phyloP scores from a whole-genome alignment of 2,113 vertebrate species.

The Phrynocephalus versicolor region DNA sequence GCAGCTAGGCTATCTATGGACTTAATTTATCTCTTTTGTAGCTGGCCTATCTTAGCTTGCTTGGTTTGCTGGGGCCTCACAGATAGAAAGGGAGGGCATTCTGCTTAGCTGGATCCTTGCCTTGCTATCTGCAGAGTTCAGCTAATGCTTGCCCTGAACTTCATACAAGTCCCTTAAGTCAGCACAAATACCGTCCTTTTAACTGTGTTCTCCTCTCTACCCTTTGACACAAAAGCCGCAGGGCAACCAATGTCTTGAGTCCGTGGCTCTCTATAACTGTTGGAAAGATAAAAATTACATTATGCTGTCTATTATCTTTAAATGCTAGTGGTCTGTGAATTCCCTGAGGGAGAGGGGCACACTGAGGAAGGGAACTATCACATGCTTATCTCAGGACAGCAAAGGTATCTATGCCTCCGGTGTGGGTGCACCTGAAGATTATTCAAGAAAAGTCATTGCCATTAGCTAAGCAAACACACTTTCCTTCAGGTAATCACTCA shows the following conservation, averaged over 20 bases:
- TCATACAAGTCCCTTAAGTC: neutral
- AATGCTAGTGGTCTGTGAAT: slow-evolving; percentile 36
- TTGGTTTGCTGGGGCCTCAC: neutral
- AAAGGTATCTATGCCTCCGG: slow-evolving; percentile 22
- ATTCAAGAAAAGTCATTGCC: slow-evolving; percentile 35
- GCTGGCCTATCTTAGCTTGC: neutral
- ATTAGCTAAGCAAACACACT: slow-evolving; percentile 60
- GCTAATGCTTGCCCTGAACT: neutral
- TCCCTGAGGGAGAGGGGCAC: slow-evolving; percentile 41
- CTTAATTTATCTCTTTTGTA: slow-evolving; percentile 14
- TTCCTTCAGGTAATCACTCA: slow-evolving; percentile 31
- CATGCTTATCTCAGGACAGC: slow-evolving; percentile 40
- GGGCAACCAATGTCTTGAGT: neutral
- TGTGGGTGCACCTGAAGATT: slow-evolving; percentile 31
- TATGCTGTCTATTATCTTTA: slow-evolving; percentile 19
- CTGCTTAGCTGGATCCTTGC: neutral
- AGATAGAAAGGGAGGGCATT: neutral
- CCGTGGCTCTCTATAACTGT: slow-evolving; percentile 11
- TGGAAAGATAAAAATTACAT: neutral
- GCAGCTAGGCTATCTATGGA: neutral
- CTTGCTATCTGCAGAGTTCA: neutral
- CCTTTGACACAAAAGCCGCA: neutral
- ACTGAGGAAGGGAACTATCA: slow-evolving; percentile 24
- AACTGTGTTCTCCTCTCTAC: slow-evolving; percentile 19
- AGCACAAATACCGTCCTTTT: slow-evolving; percentile 20